Evolutionary conservation across 2,113 vertebrate genomes (phyloP).

Genomic region (Python bivittatus): DNA sequence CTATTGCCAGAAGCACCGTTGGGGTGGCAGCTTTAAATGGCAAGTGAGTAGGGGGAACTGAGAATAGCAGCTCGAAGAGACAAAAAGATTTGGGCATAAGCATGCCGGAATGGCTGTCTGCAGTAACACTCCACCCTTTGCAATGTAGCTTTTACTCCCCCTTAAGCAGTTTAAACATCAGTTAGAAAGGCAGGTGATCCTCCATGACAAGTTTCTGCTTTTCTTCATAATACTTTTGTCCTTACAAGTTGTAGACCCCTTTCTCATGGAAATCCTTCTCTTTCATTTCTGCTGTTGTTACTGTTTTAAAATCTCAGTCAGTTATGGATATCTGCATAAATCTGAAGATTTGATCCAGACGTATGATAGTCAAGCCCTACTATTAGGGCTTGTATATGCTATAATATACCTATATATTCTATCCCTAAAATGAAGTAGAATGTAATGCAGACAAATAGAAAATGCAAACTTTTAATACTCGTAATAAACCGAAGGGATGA

Average conservation of each 20-base stretch:
- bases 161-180: neutral
- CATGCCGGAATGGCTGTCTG: neutral
- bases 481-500: neutral
- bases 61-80: neutral
- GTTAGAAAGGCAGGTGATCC: neutral
- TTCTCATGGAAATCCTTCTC: neutral
- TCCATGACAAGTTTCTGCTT: neutral
- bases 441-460: neutral
- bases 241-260: neutral
- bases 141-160: neutral
- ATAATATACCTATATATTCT: neutral
- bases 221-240: neutral
- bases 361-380: neutral
- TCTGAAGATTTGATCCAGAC: neutral
- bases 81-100: neutral
- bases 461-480: no score
- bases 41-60: constrained; percentile 76
- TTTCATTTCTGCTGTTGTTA: neutral
- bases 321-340: neutral
- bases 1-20: constrained; percentile 81
- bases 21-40: constrained; percentile 82
- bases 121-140: neutral
- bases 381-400: neutral
- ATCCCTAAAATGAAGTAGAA: neutral
- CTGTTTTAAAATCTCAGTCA: neutral